These are phyloP conservation scores for Hypotaenidia okinawae DNA, from an alignment of 2,797 vertebrate species.

Conservation along the genomic window DNA sequence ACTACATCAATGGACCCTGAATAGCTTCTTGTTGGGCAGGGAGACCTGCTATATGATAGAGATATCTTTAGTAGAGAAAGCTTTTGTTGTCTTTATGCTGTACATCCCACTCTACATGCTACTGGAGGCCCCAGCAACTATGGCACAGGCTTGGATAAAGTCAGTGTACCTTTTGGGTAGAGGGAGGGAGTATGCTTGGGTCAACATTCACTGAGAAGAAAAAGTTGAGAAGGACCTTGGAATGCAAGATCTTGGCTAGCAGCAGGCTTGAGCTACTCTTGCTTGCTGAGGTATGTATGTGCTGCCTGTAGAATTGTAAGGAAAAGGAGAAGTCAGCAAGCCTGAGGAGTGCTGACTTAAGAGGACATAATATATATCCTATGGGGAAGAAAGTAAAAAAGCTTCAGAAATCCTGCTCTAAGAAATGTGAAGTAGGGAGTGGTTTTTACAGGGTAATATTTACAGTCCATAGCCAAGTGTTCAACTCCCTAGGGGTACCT, in stretches of 20 bases:
- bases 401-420: not conserved
- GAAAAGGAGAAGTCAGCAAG: not conserved
- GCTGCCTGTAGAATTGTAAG: not conserved
- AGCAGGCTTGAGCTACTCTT: not conserved
- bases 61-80: not conserved
- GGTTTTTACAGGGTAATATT: not conserved
- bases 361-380: not conserved
- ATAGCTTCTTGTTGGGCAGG: not conserved
- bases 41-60: not conserved
- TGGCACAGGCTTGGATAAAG: not conserved
- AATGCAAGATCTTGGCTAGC: not conserved
- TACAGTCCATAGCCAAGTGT: not conserved
- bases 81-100: not conserved
- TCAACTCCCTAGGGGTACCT: not conserved
- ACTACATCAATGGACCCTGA: accelerated
- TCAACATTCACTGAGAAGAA: not conserved
- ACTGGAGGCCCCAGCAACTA: not conserved
- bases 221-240: not conserved
- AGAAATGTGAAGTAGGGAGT: not conserved
- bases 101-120: accelerated
- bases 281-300: not conserved
- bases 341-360: not conserved
- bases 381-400: not conserved
- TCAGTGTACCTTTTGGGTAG: not conserved
- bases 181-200: not conserved